A percentile compares a stretch with the other conserved stretches of the same genome.
These are phyloP conservation scores for Tridacna gigas DNA, from an alignment of 2,888 invertebrate genomes.

Conservation along the genomic window DNA sequence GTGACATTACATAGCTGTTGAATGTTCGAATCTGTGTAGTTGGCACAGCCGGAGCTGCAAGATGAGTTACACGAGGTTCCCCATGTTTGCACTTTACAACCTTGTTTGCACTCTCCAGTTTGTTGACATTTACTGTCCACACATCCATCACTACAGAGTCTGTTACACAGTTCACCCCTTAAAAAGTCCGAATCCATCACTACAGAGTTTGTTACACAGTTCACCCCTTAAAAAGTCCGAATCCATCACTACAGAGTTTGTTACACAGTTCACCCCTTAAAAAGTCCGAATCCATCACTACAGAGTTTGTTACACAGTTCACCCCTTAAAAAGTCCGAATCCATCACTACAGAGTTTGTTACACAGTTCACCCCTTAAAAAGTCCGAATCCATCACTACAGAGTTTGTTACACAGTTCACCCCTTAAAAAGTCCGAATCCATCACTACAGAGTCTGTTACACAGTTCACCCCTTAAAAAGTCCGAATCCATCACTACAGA, in stretches of 20 bases:
- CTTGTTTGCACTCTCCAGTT: not conserved
- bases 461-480: not conserved
- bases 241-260: not conserved
- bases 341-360: not conserved
- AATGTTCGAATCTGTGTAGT: not conserved
- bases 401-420: not conserved
- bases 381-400: conserved; percentile 17
- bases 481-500: conserved; percentile 13
- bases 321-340: not conserved
- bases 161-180: not conserved
- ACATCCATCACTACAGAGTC: conserved; percentile 11
- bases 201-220: not conserved
- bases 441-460: not conserved
- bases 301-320: not conserved
- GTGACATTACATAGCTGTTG: not conserved
- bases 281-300: conserved; percentile 1
- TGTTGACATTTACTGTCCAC: not conserved
- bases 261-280: not conserved
- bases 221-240: not conserved
- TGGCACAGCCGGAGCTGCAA: not conserved
- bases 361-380: not conserved
- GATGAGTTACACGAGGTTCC: not conserved
- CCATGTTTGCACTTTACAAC: not conserved
- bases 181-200: not conserved
- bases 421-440: conserved; percentile 6